Percentiles rank a stretch among this genome's conserved stretches.
Evolutionary conservation across 2,797 vertebrate genomes (phyloP).

Genomic region (Nannoperca australis): DNA sequence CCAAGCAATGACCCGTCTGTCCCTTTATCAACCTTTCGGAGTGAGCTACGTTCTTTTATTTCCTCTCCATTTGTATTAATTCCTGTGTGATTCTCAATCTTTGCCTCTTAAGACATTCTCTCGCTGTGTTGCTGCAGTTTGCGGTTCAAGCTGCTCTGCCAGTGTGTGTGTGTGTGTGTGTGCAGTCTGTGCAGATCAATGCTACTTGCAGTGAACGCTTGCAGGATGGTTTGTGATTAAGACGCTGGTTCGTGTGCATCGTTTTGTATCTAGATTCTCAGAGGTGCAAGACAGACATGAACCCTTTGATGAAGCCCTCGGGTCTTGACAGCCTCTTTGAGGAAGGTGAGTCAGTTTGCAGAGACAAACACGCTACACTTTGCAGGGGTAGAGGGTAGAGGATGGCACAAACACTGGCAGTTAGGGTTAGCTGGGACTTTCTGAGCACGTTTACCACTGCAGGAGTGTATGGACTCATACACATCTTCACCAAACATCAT

Average conservation of each 20-base stretch:
- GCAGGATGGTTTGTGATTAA: slow-evolving; percentile 35
- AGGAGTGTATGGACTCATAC: neutral
- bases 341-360: slow-evolving; percentile 70
- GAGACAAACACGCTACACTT: neutral
- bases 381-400: neutral
- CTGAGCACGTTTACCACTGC: neutral
- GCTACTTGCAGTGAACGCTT: slow-evolving; percentile 35
- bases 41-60: slow-evolving; percentile 71
- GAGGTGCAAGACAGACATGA: slow-evolving; percentile 62
- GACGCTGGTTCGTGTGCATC: slow-evolving; percentile 2
- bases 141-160: slow-evolving; percentile 44
- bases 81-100: slow-evolving; percentile 15
- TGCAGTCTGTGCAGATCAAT: slow-evolving; percentile 25
- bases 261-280: slow-evolving; percentile 76
- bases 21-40: slow-evolving; percentile 81
- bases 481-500: neutral
- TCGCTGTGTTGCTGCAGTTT: slow-evolving; percentile 23
- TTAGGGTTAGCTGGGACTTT: neutral
- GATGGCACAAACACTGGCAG: neutral
- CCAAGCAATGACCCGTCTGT: slow-evolving; percentile 53
- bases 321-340: slow-evolving; percentile 62
- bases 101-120: slow-evolving; percentile 1
- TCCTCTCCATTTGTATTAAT: slow-evolving; percentile 15
- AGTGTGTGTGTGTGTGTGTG: slow-evolving; percentile 4
- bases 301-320: slow-evolving; percentile 45